Evolutionary conservation across 2,113 vertebrate species (phyloP), one percentile per base, ranked within the genome.

Genomic region (Esox niger): DNA sequence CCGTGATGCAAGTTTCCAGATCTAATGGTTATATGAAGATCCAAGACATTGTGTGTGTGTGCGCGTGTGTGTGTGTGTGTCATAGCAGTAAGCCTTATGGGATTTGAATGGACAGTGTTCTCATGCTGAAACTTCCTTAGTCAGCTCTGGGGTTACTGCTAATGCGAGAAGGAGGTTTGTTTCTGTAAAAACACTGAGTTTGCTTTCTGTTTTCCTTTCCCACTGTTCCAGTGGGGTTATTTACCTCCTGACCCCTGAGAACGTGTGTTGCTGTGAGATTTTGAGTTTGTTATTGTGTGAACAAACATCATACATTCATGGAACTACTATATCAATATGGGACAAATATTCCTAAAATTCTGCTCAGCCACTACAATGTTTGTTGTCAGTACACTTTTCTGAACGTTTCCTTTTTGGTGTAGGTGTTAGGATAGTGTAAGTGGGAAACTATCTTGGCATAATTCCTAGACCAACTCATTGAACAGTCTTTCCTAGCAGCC

Each of bases 61-160:
- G 46, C 52, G n/a, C n/a, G n/a, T n/a, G 57, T 30, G 65, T 26
- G n/a, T 13, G 26, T 56, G 65, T 49, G 43, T 27, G 62, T n/a
- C n/a, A n/a, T n/a, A n/a, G n/a, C n/a, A n/a, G n/a, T n/a, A n/a
- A n/a, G n/a, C n/a, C n/a, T n/a, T 43, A 80, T 74, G 47, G 26
- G 52, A 11, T 73, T 68, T 65, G 71, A 54, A 47, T 47, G 35
- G 77, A 81, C 78, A 68, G 66, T 77, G 74, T 80, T 79, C 58
- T 47, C 64, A 72, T 79, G 75, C 77, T 83, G 76, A 85, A 77
- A 85, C 71, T 2, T 68, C 68, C 75, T 79, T 62, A 82, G 71
- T 86, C 82, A 84, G 85, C 85, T 64, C 78, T 70, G 69, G 72
- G 75, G 54, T 9, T 80, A 64, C 80, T 77, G 54, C 68, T 84